Base-by-base conservation (phyloP, 1,140 invertebrate species). In the Cheumatopsyche charites region DNA sequence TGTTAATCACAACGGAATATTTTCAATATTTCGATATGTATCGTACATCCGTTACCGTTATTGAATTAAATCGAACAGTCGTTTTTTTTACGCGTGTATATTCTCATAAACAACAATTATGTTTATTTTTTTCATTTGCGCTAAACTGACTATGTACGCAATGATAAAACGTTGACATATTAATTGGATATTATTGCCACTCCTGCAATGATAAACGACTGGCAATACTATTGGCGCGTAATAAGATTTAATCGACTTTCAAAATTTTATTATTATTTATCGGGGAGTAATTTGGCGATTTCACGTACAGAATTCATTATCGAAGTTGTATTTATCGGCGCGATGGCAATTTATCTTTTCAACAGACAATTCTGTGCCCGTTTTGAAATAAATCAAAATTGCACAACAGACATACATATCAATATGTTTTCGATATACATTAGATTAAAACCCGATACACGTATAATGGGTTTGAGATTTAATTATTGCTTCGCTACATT, bases 221-320 rank as follows among this genome's bases (percentile, higher is more conserved):
- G 23, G 19, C 55, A 23, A 58, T 21, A 58, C 55, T 58, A 47
- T 47, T 15, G 43, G 15, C 55, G 55, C 19, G 19, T 23, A 58
- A 58, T 58, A 58, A 58, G 55, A 58, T 58, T 25, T 58, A 58
- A 58, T 58, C 55, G 55, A 58, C 55, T 58, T 58, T 58, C 55
- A 26, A 58, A 58, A 21, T 58, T 58, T 21, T 58, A 58, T 21
- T 58, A 58, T 58, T 58, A 58, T 58, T 58, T 58, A 58, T 58
- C 55, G 19, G n/a, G 21, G 55, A 58, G 55, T 58, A 58, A 58
- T 58, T 36, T 58, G 55, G 19, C 23, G 55, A 25, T 58, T 58
- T 58, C 55, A 1, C 25, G 21, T 19, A 58, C 55, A 58, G 55
- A 58, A 58, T 58, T 58, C 55, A 58, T 58, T 58, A 25, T 23